Conservation (phyloP, 2,888 invertebrate species). For the Xestia sexstrigata region DNA sequence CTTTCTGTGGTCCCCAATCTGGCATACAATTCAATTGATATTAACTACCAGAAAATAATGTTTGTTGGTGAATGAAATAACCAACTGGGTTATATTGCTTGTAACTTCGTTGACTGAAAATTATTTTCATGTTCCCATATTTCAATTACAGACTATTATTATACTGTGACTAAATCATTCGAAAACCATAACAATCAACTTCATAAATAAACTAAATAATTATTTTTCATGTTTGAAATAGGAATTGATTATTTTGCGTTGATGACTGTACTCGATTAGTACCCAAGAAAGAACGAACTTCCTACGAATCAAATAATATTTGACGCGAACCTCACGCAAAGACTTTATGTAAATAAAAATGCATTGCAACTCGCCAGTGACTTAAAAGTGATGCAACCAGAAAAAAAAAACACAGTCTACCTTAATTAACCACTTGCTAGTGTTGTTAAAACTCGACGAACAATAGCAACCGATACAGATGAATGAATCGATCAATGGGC, state of each 20-base stretch:
- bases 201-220: not conserved
- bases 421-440: constrained; percentile 60
- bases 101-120: not conserved
- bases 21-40: constrained; percentile 33
- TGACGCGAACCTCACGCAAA: not conserved
- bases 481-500: constrained; percentile 66
- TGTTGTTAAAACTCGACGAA: constrained; percentile 59
- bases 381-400: constrained; percentile 38
- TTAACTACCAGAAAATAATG: constrained; percentile 6
- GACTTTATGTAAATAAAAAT: not conserved
- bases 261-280: not conserved
- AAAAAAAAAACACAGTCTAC: constrained; percentile 44
- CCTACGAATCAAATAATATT: not conserved
- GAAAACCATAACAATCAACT: not conserved
- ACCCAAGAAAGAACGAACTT: not conserved
- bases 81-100: not conserved
- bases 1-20: constrained; percentile 40
- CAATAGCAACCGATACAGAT: constrained; percentile 62
- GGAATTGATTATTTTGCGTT: not conserved
- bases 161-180: not conserved
- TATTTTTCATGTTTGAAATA: not conserved
- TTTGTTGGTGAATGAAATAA: not conserved
- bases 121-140: not conserved
- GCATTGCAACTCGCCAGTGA: constrained; percentile 6
- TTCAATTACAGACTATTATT: not conserved